Conservation (phyloP, 2,888 invertebrate species). For the Heliconius charithonia region DNA sequence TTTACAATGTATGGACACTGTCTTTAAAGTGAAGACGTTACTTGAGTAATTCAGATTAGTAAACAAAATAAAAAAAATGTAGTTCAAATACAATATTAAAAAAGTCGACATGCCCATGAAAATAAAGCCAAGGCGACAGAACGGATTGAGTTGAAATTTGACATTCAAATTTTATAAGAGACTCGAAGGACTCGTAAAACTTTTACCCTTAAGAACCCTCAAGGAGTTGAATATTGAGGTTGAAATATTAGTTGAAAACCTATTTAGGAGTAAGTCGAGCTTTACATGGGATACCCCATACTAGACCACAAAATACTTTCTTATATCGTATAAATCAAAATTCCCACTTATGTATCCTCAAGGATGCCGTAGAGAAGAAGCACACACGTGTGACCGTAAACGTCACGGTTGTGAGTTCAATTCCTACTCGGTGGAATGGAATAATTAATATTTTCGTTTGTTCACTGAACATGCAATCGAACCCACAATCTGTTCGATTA, state of each 20-base stretch:
- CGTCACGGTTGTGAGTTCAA: background rate
- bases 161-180: slow-evolving; percentile 7
- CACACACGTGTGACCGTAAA: background rate
- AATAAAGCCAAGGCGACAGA: background rate
- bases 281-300: too few species aligned
- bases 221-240: background rate
- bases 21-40: too few species aligned
- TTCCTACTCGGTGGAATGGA: background rate
- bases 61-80: too few species aligned
- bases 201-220: background rate
- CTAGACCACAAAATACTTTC: too few species aligned
- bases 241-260: background rate
- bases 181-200: slow-evolving; percentile 12
- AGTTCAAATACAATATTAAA: background rate
- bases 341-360: too few species aligned
- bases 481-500: too few species aligned
- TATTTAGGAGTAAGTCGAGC: background rate
- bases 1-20: too few species aligned
- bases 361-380: background rate
- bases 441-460: too few species aligned
- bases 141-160: slow-evolving; percentile 7
- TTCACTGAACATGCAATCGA: background rate
- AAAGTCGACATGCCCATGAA: background rate
- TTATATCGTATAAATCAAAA: too few species aligned
- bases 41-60: too few species aligned